Conservation (phyloP, 2,888 invertebrate genomes). For the Orthosia cruda region DNA sequence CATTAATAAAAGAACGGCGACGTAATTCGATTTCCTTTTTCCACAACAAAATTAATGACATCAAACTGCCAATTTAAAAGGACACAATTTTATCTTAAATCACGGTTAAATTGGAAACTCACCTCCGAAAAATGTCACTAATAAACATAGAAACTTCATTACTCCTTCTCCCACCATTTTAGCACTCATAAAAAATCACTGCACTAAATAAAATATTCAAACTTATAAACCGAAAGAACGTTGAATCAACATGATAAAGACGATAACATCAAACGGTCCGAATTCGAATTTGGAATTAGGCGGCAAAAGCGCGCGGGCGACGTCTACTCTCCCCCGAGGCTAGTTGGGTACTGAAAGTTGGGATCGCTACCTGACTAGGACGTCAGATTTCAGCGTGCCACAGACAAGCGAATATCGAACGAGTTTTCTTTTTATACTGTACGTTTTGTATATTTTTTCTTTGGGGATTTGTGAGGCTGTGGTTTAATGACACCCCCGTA, state of each 20-base stretch:
- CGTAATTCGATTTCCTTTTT: conserved; percentile 54
- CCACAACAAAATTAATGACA: conserved; percentile 57
- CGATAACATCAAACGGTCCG: conserved; percentile 63
- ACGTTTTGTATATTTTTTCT: conserved; percentile 9
- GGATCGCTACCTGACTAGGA: conserved; percentile 69
- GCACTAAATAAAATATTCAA: conserved; percentile 61
- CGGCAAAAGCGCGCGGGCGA: conserved; percentile 65
- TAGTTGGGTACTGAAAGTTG: conserved; percentile 75
- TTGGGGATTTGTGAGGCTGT: conserved; percentile 52
- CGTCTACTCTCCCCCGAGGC: conserved; percentile 74
- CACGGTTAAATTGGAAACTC: conserved; percentile 69
- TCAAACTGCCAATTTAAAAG: conserved; percentile 43
- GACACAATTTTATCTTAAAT: conserved; percentile 39
- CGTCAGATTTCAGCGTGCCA: conserved; percentile 74
- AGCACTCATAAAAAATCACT: conserved; percentile 71
- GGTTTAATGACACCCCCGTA: conserved; percentile 66
- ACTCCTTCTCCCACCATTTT: conserved; percentile 81
- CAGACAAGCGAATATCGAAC: conserved; percentile 49
- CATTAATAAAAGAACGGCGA: conserved; percentile 55
- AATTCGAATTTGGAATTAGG: conserved; percentile 67
- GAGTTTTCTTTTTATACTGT: conserved; percentile 65
- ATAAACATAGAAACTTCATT: conserved; percentile 74
- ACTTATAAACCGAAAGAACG: conserved; percentile 36
- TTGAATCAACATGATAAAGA: conserved; percentile 65
- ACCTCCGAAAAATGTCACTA: conserved; percentile 85